These are phyloP conservation scores for Pipra filicauda DNA, from an alignment of 2,113 vertebrate species.

Conservation along the genomic window DNA sequence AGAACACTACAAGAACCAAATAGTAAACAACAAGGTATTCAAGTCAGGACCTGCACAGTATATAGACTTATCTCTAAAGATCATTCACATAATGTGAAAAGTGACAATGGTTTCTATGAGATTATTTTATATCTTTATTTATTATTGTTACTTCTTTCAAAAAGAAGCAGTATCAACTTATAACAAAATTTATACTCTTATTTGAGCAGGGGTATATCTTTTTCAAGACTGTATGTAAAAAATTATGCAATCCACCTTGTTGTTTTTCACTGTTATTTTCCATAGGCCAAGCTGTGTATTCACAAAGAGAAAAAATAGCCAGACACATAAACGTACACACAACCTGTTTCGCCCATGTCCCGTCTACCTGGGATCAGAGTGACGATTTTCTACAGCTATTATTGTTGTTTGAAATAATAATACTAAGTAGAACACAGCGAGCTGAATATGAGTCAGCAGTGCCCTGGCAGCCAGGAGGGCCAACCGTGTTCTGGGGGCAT, in stretches of 20 bases:
- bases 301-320: not conserved
- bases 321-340: not conserved
- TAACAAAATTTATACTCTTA: not conserved
- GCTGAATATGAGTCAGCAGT: not conserved
- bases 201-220: not conserved
- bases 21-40: not conserved
- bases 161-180: not conserved
- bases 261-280: not conserved
- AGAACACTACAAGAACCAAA: not conserved
- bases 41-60: not conserved
- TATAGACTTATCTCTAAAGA: not conserved
- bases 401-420: not conserved
- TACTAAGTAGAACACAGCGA: not conserved
- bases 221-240: not conserved
- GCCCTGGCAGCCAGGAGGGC: not conserved
- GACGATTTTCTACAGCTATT: not conserved
- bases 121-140: not conserved
- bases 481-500: not conserved
- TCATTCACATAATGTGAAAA: not conserved
- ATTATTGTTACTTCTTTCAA: not conserved
- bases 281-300: fast-evolving
- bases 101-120: not conserved
- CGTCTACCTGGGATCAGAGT: not conserved
- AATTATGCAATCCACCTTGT: not conserved
- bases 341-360: not conserved